phyloP scores from a whole-genome alignment of 2,113 vertebrate species.

The Hoplias malabaricus region DNA sequence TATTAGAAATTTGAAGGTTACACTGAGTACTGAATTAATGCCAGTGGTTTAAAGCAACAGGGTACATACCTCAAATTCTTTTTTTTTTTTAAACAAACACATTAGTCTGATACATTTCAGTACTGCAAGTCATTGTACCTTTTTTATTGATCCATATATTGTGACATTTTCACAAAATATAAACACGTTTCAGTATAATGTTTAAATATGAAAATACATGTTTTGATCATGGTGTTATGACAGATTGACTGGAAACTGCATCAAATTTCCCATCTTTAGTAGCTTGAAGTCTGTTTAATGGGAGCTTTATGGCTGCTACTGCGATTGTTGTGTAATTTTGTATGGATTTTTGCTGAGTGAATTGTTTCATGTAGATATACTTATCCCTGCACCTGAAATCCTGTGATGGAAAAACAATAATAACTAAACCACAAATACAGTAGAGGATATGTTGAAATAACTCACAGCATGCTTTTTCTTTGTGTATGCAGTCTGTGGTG shows the following conservation, averaged over 20 bases:
- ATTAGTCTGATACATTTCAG: background rate
- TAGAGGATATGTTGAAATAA: background rate
- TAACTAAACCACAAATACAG: background rate
- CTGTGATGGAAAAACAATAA: background rate
- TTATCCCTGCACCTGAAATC: background rate
- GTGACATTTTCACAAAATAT: background rate
- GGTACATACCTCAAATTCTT: background rate
- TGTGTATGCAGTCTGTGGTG: conserved; percentile 77
- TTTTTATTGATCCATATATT: too few species aligned
- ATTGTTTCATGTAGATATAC: too few species aligned
- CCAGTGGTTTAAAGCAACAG: background rate
- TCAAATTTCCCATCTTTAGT: too few species aligned
- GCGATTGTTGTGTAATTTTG: too few species aligned
- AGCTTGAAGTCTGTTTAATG: too few species aligned
- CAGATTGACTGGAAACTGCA: background rate
- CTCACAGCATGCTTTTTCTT: background rate
- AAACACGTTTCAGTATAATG: background rate
- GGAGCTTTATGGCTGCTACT: too few species aligned
- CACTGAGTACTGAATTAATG: background rate
- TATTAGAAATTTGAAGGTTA: background rate
- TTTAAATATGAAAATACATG: too few species aligned
- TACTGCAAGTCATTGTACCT: too few species aligned
- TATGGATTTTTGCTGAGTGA: too few species aligned
- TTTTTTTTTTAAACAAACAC: background rate
- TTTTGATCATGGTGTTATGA: background rate